phyloP scores from a whole-genome alignment of 2,888 invertebrate species.

The Lasioglossum calceatum region DNA sequence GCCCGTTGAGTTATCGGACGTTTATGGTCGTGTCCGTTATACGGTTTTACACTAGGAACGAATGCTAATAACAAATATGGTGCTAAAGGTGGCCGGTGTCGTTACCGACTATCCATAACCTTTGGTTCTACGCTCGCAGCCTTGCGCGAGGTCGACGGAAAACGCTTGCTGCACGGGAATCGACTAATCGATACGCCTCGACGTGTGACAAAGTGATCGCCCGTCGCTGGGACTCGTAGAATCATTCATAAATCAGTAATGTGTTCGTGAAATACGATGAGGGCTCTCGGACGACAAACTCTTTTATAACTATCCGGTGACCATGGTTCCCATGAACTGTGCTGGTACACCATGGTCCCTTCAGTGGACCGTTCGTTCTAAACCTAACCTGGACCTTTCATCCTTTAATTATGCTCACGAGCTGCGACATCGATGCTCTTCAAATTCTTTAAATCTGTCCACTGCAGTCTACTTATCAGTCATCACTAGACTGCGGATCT shows the following conservation, averaged over 20 bases:
- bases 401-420: too few species aligned
- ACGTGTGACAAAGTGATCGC: constrained; percentile 1
- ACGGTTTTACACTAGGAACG: constrained; percentile 65
- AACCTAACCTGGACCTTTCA: too few species aligned
- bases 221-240: not conserved
- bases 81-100: constrained; percentile 45
- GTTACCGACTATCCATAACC: constrained; percentile 53
- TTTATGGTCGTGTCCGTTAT: constrained; percentile 69
- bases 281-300: not conserved
- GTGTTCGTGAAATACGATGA: not conserved
- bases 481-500: too few species aligned
- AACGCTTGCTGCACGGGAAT: constrained; percentile 7
- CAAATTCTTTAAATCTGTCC: too few species aligned
- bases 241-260: constrained; percentile 15
- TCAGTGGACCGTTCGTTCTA: not conserved
- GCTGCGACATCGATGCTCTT: too few species aligned
- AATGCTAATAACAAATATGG: constrained; percentile 59
- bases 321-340: not conserved
- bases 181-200: constrained; percentile 9
- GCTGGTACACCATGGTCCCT: not conserved
- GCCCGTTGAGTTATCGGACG: constrained; percentile 67
- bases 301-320: too few species aligned
- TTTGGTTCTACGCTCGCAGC: not conserved
- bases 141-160: not conserved
- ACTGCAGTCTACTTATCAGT: too few species aligned